A percentile compares a stretch with the other conserved stretches of the same genome.
phyloP scores from a whole-genome alignment of 2,797 vertebrate genomes.

The Hippopotamyrus pictus region DNA sequence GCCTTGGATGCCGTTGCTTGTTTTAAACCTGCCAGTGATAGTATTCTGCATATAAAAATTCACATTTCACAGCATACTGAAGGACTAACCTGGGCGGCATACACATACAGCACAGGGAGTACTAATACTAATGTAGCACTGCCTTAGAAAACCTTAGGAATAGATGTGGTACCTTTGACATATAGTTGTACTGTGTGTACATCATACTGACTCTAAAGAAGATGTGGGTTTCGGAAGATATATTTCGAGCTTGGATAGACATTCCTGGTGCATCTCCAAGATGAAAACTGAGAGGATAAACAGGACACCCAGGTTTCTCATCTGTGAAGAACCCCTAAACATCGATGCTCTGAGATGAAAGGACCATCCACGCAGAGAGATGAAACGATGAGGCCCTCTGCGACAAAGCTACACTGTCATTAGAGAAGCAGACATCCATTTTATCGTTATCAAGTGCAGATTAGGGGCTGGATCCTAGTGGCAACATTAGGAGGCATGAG shows the following conservation, averaged over 20 bases:
- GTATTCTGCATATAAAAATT: neutral
- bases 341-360: neutral
- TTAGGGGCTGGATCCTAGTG: conserved; percentile 13
- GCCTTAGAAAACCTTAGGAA: neutral
- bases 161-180: neutral
- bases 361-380: neutral
- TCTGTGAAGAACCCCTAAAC: neutral
- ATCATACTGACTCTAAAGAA: neutral
- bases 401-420: neutral
- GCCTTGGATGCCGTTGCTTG: neutral
- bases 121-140: neutral
- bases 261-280: neutral
- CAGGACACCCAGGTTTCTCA: neutral
- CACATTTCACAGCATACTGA: neutral
- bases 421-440: neutral
- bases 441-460: conserved; percentile 14
- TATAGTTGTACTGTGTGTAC: neutral
- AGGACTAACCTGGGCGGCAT: neutral
- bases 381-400: neutral
- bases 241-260: neutral
- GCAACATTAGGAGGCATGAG: conserved; percentile 8
- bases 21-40: neutral
- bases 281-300: neutral
- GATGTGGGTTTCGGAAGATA: neutral
- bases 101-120: neutral